Percentiles rank a stretch among this genome's conserved stretches.
Evolutionary conservation across 2,888 invertebrate genomes (phyloP).

Genomic region (Limulus polyphemus): DNA sequence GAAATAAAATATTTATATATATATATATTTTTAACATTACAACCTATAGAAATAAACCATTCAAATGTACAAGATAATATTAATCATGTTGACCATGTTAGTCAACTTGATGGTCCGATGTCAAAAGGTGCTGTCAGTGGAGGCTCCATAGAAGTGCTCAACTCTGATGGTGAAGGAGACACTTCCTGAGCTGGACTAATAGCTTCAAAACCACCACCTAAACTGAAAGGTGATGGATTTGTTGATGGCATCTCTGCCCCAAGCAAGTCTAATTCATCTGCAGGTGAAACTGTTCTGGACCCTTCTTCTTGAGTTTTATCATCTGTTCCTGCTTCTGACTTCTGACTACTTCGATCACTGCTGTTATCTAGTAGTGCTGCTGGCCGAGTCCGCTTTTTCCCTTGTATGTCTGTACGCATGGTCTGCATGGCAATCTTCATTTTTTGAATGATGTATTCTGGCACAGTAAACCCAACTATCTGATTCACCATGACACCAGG

Average conservation of each 20-base stretch:
- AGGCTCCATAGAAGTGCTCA: constrained; percentile 20
- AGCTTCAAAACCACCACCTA: constrained; percentile 24
- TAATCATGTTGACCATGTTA: too few relatives aligned
- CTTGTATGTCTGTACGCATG: constrained; percentile 33
- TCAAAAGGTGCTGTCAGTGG: constrained; percentile 22
- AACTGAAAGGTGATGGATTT: constrained; percentile 23
- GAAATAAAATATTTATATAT: too few relatives aligned
- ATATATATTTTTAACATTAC: too few relatives aligned
- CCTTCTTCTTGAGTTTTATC: constrained; percentile 16
- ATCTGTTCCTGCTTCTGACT: constrained; percentile 12
- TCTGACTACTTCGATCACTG: constrained; percentile 1
- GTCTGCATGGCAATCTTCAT: constrained; percentile 52
- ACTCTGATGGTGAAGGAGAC: constrained; percentile 21
- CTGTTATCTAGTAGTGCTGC: constrained; percentile 23
- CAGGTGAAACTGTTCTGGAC: constrained; percentile 20
- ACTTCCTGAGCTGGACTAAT: constrained; percentile 22
- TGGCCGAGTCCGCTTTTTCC: constrained; percentile 23
- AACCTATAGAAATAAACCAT: too few relatives aligned
- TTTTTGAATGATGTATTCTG: constrained; percentile 59
- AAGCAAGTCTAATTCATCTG: constrained; percentile 22
- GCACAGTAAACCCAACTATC: constrained; percentile 60
- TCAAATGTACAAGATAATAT: too few relatives aligned
- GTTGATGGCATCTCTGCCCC: constrained; percentile 20
- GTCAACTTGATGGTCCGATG: constrained; percentile 9
- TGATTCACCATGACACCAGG: constrained; percentile 41